Evolutionary conservation across 2,888 invertebrate genomes (phyloP), one percentile per base, ranked within the genome.

Genomic region (Nemotelus pantherinus): DNA sequence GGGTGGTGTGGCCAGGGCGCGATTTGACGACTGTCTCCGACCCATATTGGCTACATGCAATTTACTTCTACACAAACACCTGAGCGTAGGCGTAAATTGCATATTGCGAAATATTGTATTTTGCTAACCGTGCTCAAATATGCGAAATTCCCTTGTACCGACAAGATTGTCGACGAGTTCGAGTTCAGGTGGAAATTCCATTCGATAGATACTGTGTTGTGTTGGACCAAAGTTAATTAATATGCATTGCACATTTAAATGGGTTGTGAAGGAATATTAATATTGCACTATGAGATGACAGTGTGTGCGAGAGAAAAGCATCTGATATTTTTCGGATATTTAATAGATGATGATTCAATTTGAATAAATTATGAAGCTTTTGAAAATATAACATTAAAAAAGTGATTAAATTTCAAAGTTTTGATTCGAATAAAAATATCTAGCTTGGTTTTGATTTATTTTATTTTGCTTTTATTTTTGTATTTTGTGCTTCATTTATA

Each of bases 121-220:
- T 65, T 47, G 65, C 65, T 65, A 45, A 44, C 43, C 65, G 45
- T 65, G 65, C 45, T 65, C 65, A 70, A 50, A 43, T 53, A 39
- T 55, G 43, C 10, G 70, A 53, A 70, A 53, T 48, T 48, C 43
- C 45, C 67, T 9, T 43, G 53, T 3, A 39, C 43, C 10, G 41
- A 25, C 10, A 48, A 67, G 70, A 41, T 10, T 45, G 41, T 9
- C 53, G n/a, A 6, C 41, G 55, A 53, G 70, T 70, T 53, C 43
- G 55, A 53, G 41, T 53, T 70, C 70, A 70, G 70, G 70, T 70
- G 70, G 70, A 70, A 70, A 70, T 70, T 70, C 70, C 70, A 70
- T 53, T 44, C 70, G 43, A 3, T 41, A 55, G 25, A 25, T 25
- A 25, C 25, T 25, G 25, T 25, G 25, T 25, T 25, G 10, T 44